Evolutionary conservation across 2,888 invertebrate genomes (phyloP).

Genomic region (Seira musarum): DNA sequence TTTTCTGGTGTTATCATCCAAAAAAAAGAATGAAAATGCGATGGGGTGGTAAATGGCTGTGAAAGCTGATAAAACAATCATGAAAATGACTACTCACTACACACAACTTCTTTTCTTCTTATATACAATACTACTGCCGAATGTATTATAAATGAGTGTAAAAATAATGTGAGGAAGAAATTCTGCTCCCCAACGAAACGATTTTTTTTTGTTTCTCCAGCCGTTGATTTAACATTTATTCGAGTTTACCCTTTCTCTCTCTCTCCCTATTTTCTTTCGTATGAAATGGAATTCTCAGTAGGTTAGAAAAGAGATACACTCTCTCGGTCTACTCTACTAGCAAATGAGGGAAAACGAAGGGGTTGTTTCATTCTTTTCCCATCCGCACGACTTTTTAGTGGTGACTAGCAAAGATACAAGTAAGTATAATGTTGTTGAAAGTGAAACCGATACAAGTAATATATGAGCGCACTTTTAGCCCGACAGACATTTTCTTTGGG

Average conservation of each 20-base stretch:
- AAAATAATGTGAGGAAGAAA: conserved; percentile 32
- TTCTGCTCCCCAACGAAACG: not conserved
- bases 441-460: conserved; percentile 40
- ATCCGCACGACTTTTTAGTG: not conserved
- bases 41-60: conserved; percentile 63
- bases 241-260: conserved; percentile 22
- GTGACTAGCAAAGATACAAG: not conserved
- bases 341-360: conserved; percentile 24
- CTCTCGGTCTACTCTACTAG: conserved; percentile 22
- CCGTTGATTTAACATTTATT: conserved; percentile 42
- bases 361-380: conserved; percentile 22
- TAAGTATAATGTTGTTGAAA: conserved; percentile 13
- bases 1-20: not conserved
- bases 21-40: conserved; percentile 47
- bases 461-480: not conserved
- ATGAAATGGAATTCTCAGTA: conserved; percentile 47
- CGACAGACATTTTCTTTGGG: conserved; percentile 22
- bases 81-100: conserved; percentile 45
- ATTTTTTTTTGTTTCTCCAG: conserved; percentile 3
- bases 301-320: conserved; percentile 51
- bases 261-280: conserved; percentile 18
- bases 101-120: not conserved
- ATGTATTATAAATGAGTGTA: conserved; percentile 47
- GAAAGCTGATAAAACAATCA: conserved; percentile 63
- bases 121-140: conserved; percentile 13